These are phyloP conservation scores for Eupithecia insigniata DNA, from an alignment of 2,888 invertebrate genomes.

Conservation along the genomic window DNA sequence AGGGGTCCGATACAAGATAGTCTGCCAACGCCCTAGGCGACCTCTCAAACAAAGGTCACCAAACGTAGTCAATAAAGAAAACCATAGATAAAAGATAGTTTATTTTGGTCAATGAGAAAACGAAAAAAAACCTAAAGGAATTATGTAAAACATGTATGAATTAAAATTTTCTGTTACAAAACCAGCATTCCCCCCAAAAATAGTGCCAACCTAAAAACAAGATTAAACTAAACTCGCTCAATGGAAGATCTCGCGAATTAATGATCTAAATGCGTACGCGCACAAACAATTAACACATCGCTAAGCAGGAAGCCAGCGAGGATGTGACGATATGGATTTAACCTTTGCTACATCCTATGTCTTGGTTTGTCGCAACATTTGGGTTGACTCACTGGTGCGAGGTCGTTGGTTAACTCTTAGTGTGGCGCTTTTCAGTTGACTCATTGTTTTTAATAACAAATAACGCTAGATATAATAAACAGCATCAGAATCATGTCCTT, in stretches of 20 bases:
- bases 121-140: neutral
- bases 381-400: conserved; percentile 58
- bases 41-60: neutral
- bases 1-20: neutral
- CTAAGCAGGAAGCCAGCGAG: conserved; percentile 79
- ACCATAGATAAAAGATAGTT: too few species aligned
- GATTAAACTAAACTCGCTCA: conserved; percentile 18
- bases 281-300: conserved; percentile 68
- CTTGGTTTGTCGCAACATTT: conserved; percentile 68
- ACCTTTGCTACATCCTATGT: conserved; percentile 80
- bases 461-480: too few species aligned
- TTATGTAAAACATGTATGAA: neutral
- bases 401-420: conserved; percentile 17
- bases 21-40: neutral
- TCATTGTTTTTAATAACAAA: conserved; percentile 4
- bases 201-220: conserved; percentile 1
- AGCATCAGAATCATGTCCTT: too few species aligned
- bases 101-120: too few species aligned
- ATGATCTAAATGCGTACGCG: conserved; percentile 57
- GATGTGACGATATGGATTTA: conserved; percentile 81
- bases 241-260: conserved; percentile 46
- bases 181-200: neutral
- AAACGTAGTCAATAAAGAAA: neutral
- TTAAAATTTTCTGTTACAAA: neutral
- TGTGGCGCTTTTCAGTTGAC: conserved; percentile 11